phyloP scores from a whole-genome alignment of 2,888 invertebrate genomes.

The Lepas anatifera region DNA sequence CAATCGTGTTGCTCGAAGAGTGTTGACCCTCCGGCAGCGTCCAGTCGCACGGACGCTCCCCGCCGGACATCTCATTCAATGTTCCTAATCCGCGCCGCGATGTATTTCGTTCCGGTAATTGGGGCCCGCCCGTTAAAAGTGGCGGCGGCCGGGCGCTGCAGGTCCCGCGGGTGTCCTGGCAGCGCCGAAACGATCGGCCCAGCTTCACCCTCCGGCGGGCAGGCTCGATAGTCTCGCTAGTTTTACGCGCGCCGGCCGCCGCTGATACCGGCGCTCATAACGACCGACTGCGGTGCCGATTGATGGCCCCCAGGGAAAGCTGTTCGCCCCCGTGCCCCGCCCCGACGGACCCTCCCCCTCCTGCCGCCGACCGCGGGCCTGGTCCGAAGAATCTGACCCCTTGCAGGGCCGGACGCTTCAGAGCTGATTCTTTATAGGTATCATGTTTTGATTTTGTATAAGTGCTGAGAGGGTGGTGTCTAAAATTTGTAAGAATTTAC shows the following conservation, averaged over 20 bases:
- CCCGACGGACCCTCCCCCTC: no score
- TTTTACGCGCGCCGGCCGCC: neutral
- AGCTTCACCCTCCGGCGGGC: neutral
- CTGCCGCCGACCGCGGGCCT: no score
- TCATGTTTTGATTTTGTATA: no score
- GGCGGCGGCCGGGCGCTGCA: neutral
- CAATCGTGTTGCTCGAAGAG: no score
- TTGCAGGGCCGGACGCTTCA: no score
- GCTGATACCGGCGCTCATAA: neutral
- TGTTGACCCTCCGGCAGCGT: no score
- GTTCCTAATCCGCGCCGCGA: neutral
- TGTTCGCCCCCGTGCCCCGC: no score
- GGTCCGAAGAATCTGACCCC: no score
- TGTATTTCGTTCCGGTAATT: constrained; percentile 9
- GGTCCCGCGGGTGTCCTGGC: neutral
- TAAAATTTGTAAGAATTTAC: no score
- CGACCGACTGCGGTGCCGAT: neutral
- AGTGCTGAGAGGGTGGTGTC: no score
- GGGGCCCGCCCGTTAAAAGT: neutral
- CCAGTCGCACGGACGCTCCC: no score
- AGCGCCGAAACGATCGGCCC: neutral
- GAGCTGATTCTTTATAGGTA: no score
- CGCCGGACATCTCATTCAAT: neutral
- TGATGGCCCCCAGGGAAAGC: neutral
- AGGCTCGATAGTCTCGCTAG: neutral